A percentile compares a stretch with the other conserved stretches of the same genome.
phyloP scores from a whole-genome alignment of 2,797 vertebrate genomes.

The Sebastes umbrosus region DNA sequence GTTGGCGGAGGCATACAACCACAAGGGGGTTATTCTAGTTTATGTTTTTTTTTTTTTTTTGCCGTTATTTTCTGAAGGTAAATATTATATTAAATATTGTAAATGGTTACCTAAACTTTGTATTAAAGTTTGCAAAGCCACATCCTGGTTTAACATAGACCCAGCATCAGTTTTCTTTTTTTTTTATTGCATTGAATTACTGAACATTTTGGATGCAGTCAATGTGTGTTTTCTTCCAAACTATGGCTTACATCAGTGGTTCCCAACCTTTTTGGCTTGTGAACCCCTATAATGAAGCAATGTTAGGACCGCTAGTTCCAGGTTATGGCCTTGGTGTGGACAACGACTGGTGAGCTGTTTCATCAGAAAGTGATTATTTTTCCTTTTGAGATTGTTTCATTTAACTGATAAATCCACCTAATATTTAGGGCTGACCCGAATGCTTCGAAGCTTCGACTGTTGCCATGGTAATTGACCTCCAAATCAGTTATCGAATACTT shows the following conservation, averaged over 20 bases:
- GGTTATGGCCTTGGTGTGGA: background rate
- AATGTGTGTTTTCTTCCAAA: background rate
- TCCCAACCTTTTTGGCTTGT: background rate
- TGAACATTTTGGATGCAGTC: background rate
- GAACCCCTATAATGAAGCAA: background rate
- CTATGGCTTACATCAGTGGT: background rate
- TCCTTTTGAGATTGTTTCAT: background rate
- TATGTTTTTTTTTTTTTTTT: background rate
- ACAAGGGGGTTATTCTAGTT: background rate
- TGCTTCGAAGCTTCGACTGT: no score
- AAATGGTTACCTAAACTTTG: background rate
- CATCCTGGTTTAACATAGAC: background rate
- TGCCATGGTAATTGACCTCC: no score
- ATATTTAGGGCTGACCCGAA: background rate
- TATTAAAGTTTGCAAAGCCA: background rate
- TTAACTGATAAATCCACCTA: background rate
- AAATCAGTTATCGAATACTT: no score
- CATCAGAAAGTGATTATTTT: background rate
- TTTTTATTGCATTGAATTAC: background rate
- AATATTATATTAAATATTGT: background rate
- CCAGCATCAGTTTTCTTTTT: background rate
- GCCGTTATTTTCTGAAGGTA: background rate
- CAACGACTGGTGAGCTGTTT: background rate
- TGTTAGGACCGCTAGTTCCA: background rate
- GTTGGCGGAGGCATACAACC: background rate